These are phyloP conservation scores for Carpatolechia fugitivella DNA, from an alignment of 2,888 invertebrate species.

Conservation along the genomic window DNA sequence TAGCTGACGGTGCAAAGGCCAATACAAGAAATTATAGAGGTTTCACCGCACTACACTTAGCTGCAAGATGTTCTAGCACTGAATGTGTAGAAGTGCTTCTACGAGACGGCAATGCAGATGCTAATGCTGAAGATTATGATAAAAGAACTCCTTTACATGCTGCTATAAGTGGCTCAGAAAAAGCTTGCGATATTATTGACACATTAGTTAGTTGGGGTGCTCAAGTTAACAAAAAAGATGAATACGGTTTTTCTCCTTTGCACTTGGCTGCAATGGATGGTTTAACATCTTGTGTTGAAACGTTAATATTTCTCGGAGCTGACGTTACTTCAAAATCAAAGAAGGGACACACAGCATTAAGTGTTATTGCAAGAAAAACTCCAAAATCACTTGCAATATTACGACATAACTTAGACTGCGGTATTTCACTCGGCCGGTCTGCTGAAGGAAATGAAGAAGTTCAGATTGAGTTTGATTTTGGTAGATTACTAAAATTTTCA, in stretches of 20 bases:
- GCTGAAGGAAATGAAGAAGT: conserved; percentile 89
- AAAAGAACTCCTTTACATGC: conserved; percentile 90
- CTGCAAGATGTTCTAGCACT: conserved; percentile 87
- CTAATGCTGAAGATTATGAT: conserved; percentile 89
- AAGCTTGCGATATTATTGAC: conserved; percentile 89
- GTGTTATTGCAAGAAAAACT: conserved; percentile 90
- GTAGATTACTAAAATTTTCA: conserved; percentile 88
- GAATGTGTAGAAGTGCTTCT: conserved; percentile 89
- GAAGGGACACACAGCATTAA: conserved; percentile 90
- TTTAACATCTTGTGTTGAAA: conserved; percentile 89
- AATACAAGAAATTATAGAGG: conserved; percentile 87
- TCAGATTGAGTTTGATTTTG: conserved; percentile 89
- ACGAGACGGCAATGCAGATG: conserved; percentile 86
- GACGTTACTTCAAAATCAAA: conserved; percentile 93
- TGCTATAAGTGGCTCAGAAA: conserved; percentile 87
- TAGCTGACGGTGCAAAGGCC: conserved; percentile 88
- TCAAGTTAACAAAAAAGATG: conserved; percentile 90
- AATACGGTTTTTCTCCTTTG: conserved; percentile 90
- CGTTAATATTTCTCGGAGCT: conserved; percentile 89
- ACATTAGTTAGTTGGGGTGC: conserved; percentile 88
- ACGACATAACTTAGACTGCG: conserved; percentile 87
- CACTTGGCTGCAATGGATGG: conserved; percentile 93
- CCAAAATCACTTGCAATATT: conserved; percentile 91
- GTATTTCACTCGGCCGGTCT: conserved; percentile 85
- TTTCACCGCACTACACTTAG: conserved; percentile 92